A percentile compares a stretch with the other conserved stretches of the same genome.
phyloP scores from a whole-genome alignment of 2,888 invertebrate species.

The Asteroscopus sphinx region DNA sequence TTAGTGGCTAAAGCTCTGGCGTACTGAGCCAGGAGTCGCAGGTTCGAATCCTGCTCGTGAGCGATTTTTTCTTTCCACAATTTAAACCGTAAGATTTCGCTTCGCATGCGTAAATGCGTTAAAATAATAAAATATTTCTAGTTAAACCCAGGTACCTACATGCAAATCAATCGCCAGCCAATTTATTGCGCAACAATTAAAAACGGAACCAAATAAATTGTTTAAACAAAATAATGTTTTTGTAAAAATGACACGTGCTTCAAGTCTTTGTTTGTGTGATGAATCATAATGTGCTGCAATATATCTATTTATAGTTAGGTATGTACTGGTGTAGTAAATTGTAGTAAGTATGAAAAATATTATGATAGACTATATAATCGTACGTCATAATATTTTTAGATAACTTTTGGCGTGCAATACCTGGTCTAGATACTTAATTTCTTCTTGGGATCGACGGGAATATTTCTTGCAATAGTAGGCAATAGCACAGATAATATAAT shows the following conservation, averaged over 20 bases:
- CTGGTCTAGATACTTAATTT: no score
- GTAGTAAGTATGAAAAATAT: slow-evolving; percentile 11
- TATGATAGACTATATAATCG: neutral
- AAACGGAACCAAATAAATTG: slow-evolving; percentile 17
- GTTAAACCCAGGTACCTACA: neutral
- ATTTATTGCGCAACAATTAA: slow-evolving; percentile 45
- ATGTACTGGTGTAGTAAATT: slow-evolving; percentile 7
- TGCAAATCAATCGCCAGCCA: slow-evolving; percentile 14
- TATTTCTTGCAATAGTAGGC: no score
- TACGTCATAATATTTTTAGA: no score
- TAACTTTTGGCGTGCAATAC: no score
- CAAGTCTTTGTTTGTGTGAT: slow-evolving; percentile 47
- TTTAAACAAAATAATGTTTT: slow-evolving; percentile 47
- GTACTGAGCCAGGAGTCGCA: no score
- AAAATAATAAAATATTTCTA: neutral
- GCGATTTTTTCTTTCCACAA: no score
- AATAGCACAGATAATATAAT: no score
- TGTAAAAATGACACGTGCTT: slow-evolving; percentile 57
- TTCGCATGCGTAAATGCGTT: no score
- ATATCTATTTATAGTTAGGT: slow-evolving; percentile 20
- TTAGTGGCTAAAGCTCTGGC: no score
- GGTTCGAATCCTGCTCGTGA: no score
- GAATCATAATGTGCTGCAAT: slow-evolving; percentile 44
- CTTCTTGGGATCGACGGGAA: no score
- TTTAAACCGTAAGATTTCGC: no score